phyloP scores from a whole-genome alignment of 2,888 invertebrate species.

The Branchellion lobata region DNA sequence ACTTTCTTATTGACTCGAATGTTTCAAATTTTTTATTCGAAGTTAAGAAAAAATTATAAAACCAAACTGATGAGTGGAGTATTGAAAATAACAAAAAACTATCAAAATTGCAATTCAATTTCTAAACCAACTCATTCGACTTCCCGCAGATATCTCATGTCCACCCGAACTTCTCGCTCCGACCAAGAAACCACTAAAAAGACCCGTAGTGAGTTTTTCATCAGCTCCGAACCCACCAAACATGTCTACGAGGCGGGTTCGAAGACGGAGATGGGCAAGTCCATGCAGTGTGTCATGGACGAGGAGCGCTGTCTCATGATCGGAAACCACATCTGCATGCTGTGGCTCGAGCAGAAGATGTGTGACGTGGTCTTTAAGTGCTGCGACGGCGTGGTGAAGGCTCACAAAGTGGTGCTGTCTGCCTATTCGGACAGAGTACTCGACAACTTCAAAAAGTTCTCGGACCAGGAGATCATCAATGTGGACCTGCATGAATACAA shows the following conservation, averaged over 20 bases:
- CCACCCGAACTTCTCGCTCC: slow-evolving; percentile 16
- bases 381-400: slow-evolving; percentile 43
- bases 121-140: too few species aligned
- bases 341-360: slow-evolving; percentile 45
- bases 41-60: too few species aligned
- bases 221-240: slow-evolving; percentile 41
- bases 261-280: neutral
- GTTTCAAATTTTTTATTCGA: too few species aligned
- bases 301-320: slow-evolving; percentile 37
- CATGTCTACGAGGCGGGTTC: slow-evolving; percentile 15
- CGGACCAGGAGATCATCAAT: slow-evolving; percentile 47
- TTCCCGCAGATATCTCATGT: neutral
- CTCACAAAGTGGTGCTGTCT: slow-evolving; percentile 55
- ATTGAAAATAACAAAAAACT: too few species aligned
- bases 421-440: slow-evolving; percentile 54
- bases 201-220: slow-evolving; percentile 38
- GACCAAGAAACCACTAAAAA: neutral
- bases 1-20: too few species aligned
- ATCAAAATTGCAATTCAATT: too few species aligned
- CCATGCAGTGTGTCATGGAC: slow-evolving; percentile 42
- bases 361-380: slow-evolving; percentile 45
- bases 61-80: too few species aligned
- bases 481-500: slow-evolving; percentile 52
- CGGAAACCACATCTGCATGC: slow-evolving; percentile 43
- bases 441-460: slow-evolving; percentile 46